Base-by-base conservation (phyloP, 2,113 vertebrate genomes). In the Cynocephalus volans region DNA sequence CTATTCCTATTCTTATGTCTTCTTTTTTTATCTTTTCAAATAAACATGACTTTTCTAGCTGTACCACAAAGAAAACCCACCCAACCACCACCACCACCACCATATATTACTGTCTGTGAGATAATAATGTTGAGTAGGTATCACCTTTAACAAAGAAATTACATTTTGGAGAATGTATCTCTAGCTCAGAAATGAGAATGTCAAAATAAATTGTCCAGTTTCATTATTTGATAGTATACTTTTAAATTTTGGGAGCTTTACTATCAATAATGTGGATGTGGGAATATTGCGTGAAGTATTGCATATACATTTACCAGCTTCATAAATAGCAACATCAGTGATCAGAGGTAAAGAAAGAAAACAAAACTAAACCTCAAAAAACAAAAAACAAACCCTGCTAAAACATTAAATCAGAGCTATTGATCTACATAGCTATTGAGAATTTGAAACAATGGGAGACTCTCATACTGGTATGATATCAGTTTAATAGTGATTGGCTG, bases 1-100 rank as follows among this genome's bases (percentile, higher is more conserved):
- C 18, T 67, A n/a, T 64, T 82, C 28, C 56, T 87, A 19, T 90
- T 70, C 54, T 62, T 70, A 14, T 12, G 36, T 85, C 15, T 80
- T 87, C 81, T 77, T 58, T 56, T n/a, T 89, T 94, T 33, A 67
- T 80, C 17, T 96, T 82, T 94, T 81, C 36, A 89, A 95, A 88
- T 80, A 88, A 91, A 75, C 6, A 86, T 65, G 50, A 6, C 5
- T 72, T 72, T 31, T 65, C 33, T 69, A 45, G 8, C 3, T 93
- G 92, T 79, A 23, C 23, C 8, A 36, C 17, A 80, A 69, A 64
- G 4, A 31, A 60, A 64, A 94, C 18, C 8, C 36, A 82, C 6
- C 36, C 8, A 31, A 31, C 50, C 5, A 56, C 33, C 10, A 54
- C 3, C 8, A 64, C 28, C 13, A 24, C 5, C 26, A 26, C 24